Evolutionary conservation across 2,113 vertebrate genomes (phyloP).

Genomic region (Rostratula benghalensis): DNA sequence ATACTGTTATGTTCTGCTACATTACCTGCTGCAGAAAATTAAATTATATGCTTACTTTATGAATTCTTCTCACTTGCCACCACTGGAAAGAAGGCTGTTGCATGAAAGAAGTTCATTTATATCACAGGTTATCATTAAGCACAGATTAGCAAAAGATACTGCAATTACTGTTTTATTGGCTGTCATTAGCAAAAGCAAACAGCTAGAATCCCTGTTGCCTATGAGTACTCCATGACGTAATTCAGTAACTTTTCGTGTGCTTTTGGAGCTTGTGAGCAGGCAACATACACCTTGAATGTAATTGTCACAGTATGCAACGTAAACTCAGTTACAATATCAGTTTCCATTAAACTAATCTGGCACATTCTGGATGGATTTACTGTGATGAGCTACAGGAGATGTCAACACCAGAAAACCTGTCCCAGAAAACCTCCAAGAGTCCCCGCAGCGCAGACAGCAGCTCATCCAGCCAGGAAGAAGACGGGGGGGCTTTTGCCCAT

Average conservation of each 20-base stretch:
- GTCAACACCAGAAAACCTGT: not conserved
- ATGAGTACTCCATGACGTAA: not conserved
- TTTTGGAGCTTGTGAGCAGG: not conserved
- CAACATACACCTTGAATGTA: not conserved
- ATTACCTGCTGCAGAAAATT: slow-evolving; percentile 12
- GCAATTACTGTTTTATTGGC: not conserved
- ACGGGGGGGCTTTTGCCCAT: not conserved
- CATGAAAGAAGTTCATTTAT: not conserved
- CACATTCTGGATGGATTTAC: not conserved
- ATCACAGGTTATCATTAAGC: slow-evolving; percentile 23
- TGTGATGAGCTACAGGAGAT: not conserved
- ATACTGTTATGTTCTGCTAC: not conserved
- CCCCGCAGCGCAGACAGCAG: not conserved
- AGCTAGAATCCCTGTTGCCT: not conserved
- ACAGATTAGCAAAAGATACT: not conserved
- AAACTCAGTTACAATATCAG: not conserved
- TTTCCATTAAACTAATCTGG: not conserved
- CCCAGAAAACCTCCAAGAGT: not conserved
- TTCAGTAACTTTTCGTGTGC: not conserved
- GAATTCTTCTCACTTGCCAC: slow-evolving; percentile 13
- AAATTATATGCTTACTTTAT: slow-evolving; percentile 20
- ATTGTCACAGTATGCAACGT: not conserved
- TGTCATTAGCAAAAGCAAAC: not conserved
- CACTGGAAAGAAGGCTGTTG: not conserved
- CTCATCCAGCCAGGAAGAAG: not conserved